Conservation (phyloP, 2,888 invertebrate species). For the Plebejus melissa region DNA sequence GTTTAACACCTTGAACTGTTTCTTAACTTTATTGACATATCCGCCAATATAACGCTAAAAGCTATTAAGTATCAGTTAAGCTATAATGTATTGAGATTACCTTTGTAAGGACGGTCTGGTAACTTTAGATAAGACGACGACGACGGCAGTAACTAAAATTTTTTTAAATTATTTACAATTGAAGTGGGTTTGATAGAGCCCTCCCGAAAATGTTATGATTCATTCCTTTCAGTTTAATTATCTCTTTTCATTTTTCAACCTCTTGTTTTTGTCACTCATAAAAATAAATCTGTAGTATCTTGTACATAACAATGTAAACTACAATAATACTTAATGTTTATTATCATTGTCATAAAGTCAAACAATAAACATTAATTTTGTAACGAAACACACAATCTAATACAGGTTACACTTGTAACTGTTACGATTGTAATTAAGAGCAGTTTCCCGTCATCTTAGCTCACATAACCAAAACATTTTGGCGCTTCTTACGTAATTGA, state of each 20-base stretch:
- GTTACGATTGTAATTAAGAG: neutral
- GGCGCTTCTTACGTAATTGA: constrained; percentile 36
- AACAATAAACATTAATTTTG: neutral
- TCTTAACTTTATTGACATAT: constrained; percentile 1
- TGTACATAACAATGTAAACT: no score
- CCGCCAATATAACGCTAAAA: neutral
- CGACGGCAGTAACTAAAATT: no score
- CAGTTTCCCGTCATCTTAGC: neutral
- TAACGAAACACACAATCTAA: neutral
- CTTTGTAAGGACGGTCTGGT: no score
- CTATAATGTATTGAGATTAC: neutral
- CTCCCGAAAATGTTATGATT: neutral
- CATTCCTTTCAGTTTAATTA: neutral
- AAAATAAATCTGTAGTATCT: no score
- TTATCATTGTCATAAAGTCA: neutral
- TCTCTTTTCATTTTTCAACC: no score
- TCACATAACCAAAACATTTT: constrained; percentile 37
- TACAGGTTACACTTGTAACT: neutral
- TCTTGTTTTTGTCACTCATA: no score
- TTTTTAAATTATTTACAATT: no score
- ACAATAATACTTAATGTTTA: neutral
- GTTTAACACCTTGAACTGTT: constrained; percentile 6
- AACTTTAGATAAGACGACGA: no score
- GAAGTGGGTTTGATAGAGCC: neutral
- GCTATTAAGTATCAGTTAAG: neutral